Percentiles rank a stretch among this genome's conserved stretches.
Conservation (phyloP, 2,797 vertebrate species). For the Myioborus melanocephalus region DNA sequence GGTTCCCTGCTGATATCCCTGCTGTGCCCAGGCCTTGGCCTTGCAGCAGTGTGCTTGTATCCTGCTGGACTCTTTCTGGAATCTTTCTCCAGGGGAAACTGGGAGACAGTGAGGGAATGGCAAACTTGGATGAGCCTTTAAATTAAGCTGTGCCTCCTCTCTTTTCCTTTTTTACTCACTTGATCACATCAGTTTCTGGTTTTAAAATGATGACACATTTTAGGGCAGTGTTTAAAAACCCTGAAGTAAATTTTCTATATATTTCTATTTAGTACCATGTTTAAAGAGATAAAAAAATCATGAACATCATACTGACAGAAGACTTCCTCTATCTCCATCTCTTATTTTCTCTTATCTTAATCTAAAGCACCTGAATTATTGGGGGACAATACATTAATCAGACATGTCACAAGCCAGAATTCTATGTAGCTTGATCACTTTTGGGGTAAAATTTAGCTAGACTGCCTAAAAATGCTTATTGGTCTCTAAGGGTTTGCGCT, state of each 20-base stretch:
- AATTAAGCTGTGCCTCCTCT: background rate
- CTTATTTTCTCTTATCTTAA: background rate
- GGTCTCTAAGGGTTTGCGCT: slow-evolving; percentile 9
- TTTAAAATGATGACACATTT: background rate
- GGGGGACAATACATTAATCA: background rate
- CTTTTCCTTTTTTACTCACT: background rate
- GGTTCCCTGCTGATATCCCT: background rate
- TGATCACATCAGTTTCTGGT: background rate
- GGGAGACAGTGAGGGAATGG: background rate
- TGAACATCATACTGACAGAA: background rate
- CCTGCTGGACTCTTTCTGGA: background rate
- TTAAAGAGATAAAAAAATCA: background rate
- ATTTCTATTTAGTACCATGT: background rate
- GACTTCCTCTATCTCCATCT: background rate
- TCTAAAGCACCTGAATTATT: background rate
- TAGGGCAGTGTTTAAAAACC: background rate
- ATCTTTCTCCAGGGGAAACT: background rate
- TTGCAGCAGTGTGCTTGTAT: background rate
- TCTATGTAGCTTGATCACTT: background rate
- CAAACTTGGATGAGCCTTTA: background rate
- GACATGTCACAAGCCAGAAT: background rate
- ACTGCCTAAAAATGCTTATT: slow-evolving; percentile 42
- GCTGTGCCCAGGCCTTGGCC: background rate
- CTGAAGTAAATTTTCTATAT: background rate
- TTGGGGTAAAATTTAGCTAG: slow-evolving; percentile 10